These are phyloP conservation scores for Anaspis maculata DNA, from an alignment of 2,888 invertebrate genomes.

Conservation along the genomic window DNA sequence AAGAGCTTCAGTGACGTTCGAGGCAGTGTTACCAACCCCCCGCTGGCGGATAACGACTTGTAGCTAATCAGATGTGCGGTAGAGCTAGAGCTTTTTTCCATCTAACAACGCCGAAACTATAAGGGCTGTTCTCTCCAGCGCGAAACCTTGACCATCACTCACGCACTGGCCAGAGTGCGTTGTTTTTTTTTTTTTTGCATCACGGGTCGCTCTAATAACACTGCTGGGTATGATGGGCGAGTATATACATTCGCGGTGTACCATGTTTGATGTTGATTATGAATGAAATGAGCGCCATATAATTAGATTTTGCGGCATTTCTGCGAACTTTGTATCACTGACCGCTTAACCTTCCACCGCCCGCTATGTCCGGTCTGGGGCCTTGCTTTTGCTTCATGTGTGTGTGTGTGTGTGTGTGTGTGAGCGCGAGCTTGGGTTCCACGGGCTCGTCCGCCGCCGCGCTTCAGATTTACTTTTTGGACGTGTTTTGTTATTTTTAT, in stretches of 20 bases:
- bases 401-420: neutral
- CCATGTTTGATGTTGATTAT: slow-evolving; percentile 29
- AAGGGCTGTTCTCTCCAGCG: too few relatives aligned
- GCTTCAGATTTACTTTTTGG: slow-evolving; percentile 7
- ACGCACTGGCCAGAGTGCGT: too few relatives aligned
- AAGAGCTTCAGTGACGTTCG: slow-evolving; percentile 35
- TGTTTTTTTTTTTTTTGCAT: too few relatives aligned
- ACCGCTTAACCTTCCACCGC: slow-evolving; percentile 36
- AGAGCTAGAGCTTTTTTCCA: too few relatives aligned
- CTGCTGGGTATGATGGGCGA: too few relatives aligned
- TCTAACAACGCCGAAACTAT: too few relatives aligned
- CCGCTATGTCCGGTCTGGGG: slow-evolving; percentile 30
- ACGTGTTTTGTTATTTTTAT: slow-evolving; percentile 27
- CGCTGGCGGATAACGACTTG: slow-evolving; percentile 34
- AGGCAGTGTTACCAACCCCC: slow-evolving; percentile 33
- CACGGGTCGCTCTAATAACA: too few relatives aligned
- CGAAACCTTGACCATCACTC: too few relatives aligned
- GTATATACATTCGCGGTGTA: too few relatives aligned
- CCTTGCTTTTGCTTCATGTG: neutral
- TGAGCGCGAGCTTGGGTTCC: neutral
- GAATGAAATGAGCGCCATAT: slow-evolving; percentile 34
- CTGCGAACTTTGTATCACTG: slow-evolving; percentile 36
- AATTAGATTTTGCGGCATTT: slow-evolving; percentile 37
- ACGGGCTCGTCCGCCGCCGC: too few relatives aligned
- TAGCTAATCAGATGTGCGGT: slow-evolving; percentile 35